Evolutionary conservation across 2,113 vertebrate genomes (phyloP), one percentile per base, ranked within the genome.

Genomic region (Macheiramphus alcinus): DNA sequence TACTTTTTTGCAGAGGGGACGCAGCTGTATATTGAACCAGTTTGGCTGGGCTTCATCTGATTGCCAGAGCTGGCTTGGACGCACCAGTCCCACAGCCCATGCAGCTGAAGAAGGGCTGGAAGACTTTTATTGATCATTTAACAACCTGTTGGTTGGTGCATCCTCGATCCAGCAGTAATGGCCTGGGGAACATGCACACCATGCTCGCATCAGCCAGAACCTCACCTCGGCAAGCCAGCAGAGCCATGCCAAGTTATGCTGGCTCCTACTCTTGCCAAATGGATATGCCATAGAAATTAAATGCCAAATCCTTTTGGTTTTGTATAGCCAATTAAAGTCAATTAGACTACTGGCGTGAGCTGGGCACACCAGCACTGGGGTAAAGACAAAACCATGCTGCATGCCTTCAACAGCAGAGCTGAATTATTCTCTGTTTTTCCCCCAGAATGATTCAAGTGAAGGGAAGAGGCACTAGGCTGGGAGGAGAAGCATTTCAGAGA

Each of bases 171-270:
- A 56, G 72, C 34, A 1, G 6, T 2, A 16, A 9, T 5, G 3
- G 10, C 31, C 66, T 8, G 38, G 83, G 71, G 52, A 84, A 15
- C 16, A 1, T 0, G 0, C 29, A 4, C 80, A 7, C 11, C 0
- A 0, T 9, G 80, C 53, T 80, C 0, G 0, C 9, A 3, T 31
- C 67, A 55, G 66, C 36, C 65, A 48, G 23, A 67, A 27, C 70
- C 42, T 80, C 74, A 32, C 48, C 55, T 56, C 2, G 2, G 31
- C 19, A 22, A 66, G 62, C 22, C 68, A 59, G 70, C 25, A 18
- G 9, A 66, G 59, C 85, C 38, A 0, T 5, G 86, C 79, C 82
- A 52, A 63, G 53, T 13, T 6, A 7, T 17, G 0, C 62, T n/a
- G 86, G 20, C 62, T 50, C 82, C 13, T 29, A 9, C 82, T 65